phyloP scores from a whole-genome alignment of 2,797 vertebrate genomes.

The Neosalanx taihuensis region DNA sequence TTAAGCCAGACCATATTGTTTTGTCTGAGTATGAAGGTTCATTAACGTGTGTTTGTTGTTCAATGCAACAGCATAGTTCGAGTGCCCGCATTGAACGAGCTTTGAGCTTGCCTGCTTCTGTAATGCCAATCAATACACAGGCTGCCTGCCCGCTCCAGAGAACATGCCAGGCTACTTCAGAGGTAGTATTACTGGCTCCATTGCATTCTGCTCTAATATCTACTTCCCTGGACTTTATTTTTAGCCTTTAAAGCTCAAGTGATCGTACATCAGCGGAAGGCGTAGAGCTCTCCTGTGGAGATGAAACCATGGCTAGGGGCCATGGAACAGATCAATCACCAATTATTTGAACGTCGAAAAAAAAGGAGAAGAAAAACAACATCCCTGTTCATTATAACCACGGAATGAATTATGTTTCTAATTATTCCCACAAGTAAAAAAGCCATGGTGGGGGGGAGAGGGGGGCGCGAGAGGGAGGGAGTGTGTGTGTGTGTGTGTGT shows the following conservation, averaged over 20 bases:
- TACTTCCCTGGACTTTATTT: neutral
- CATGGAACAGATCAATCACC: neutral
- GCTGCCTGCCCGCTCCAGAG: neutral
- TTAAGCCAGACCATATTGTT: neutral
- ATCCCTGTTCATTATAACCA: neutral
- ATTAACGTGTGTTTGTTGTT: neutral
- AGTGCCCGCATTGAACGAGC: neutral
- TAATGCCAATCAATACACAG: slow-evolving; percentile 3
- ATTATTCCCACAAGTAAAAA: neutral
- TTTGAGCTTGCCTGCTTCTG: neutral
- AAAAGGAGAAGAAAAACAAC: neutral
- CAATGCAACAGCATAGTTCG: neutral
- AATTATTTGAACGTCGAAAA: neutral
- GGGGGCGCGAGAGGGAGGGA: neutral
- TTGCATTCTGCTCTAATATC: neutral
- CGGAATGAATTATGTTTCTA: neutral
- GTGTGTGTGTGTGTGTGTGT: neutral
- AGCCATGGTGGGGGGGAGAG: too few relatives aligned
- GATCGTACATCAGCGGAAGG: neutral
- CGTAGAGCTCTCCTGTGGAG: neutral
- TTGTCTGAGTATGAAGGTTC: neutral
- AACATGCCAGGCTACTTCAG: neutral
- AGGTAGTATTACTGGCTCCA: neutral
- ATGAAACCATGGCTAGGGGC: neutral
- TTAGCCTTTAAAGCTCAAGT: neutral